phyloP scores from a whole-genome alignment of 2,113 vertebrate genomes.

The Vulpes ferrilata region DNA sequence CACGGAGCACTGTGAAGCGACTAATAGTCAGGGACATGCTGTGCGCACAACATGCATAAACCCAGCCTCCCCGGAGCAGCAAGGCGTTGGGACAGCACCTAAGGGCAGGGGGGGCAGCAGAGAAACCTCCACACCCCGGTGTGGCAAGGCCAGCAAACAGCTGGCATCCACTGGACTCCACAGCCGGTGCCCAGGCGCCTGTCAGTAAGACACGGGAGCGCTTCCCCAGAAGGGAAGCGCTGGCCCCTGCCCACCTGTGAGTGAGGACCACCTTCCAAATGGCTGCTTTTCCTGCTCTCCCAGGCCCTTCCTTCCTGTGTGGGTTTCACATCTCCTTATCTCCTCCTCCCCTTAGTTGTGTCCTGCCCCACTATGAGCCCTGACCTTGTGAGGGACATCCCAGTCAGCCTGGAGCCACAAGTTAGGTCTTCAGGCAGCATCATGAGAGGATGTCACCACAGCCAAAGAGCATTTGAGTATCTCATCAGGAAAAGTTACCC shows the following conservation, averaged over 20 bases:
- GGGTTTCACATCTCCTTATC: too few relatives aligned
- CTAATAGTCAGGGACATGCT: background rate
- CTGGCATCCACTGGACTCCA: background rate
- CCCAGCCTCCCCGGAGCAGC: background rate
- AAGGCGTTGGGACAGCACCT: fast-evolving
- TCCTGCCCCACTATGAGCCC: background rate
- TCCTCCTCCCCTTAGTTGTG: too few relatives aligned
- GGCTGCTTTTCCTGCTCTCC: background rate
- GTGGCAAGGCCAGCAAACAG: too few relatives aligned
- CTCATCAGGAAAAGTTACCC: background rate
- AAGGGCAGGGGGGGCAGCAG: background rate
- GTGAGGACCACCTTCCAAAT: background rate
- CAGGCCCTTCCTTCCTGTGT: background rate
- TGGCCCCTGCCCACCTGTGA: fast-evolving
- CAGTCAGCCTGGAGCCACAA: background rate
- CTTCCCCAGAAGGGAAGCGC: too few relatives aligned
- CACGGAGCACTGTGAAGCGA: fast-evolving
- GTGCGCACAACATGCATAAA: too few relatives aligned
- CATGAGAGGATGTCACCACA: background rate
- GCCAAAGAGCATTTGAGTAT: background rate
- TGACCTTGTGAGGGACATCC: background rate
- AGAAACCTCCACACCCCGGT: too few relatives aligned
- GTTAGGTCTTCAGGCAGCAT: background rate
- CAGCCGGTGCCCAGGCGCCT: background rate
- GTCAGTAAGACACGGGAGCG: background rate